phyloP scores from a whole-genome alignment of 2,113 vertebrate genomes.

The Rhinopomastus cyanomelas region DNA sequence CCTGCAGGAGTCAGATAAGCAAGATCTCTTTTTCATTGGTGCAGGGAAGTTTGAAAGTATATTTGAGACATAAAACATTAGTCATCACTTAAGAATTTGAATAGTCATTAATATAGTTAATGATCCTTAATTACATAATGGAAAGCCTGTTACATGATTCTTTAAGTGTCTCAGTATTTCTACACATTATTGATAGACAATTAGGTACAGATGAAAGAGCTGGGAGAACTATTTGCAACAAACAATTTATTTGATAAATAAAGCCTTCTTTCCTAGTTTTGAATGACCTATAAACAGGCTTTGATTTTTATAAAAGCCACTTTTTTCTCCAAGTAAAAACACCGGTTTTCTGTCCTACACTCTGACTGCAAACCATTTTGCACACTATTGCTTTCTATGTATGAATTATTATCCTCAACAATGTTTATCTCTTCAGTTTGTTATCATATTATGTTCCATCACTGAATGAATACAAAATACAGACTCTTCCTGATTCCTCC shows the following conservation, averaged over 20 bases:
- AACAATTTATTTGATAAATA: slow-evolving; percentile 67
- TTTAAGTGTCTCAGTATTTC: slow-evolving; percentile 58
- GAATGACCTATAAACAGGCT: slow-evolving; percentile 28
- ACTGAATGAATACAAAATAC: background rate
- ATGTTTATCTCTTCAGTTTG: background rate
- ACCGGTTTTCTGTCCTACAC: background rate
- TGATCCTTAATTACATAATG: slow-evolving; percentile 67
- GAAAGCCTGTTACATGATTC: slow-evolving; percentile 61
- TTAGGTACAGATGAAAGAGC: slow-evolving; percentile 52
- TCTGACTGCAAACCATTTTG: background rate
- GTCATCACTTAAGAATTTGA: slow-evolving; percentile 56
- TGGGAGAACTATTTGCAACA: slow-evolving; percentile 46
- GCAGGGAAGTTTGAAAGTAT: slow-evolving; percentile 26
- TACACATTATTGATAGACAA: slow-evolving; percentile 64
- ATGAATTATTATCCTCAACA: background rate
- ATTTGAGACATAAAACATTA: slow-evolving; percentile 23
- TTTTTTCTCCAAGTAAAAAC: slow-evolving; percentile 9
- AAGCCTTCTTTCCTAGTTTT: slow-evolving; percentile 4
- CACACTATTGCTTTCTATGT: background rate
- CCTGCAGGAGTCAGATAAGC: slow-evolving; percentile 13
- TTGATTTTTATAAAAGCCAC: slow-evolving; percentile 39
- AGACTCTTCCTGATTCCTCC: background rate
- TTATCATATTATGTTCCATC: background rate
- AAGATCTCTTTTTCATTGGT: slow-evolving; percentile 1
- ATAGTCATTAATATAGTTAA: slow-evolving; percentile 67